Conservation (phyloP, 2,888 invertebrate species). For the Trypoxylon attenuatum region DNA sequence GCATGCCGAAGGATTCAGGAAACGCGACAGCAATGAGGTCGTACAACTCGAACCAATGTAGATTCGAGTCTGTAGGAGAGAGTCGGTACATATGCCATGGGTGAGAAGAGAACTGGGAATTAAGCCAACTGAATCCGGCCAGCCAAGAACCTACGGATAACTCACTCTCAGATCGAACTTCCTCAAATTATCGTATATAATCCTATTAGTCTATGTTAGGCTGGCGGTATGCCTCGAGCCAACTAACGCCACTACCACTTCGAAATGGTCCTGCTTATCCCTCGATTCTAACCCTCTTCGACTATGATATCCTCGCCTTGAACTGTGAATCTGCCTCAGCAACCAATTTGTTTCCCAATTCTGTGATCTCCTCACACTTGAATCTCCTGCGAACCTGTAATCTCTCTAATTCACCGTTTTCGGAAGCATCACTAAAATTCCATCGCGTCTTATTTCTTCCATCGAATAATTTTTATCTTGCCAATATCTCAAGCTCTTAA, state of each 20-base stretch:
- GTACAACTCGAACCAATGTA: constrained; percentile 2
- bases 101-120: constrained; percentile 34
- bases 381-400: too few relatives aligned
- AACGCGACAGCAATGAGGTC: constrained; percentile 14
- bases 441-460: background rate
- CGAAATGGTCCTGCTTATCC: too few relatives aligned
- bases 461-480: too few relatives aligned
- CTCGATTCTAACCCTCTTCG: background rate
- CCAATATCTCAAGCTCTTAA: too few relatives aligned
- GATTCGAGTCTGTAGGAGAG: constrained; percentile 11
- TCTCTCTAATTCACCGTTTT: too few relatives aligned
- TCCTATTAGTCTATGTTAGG: constrained; percentile 43
- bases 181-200: constrained; percentile 46
- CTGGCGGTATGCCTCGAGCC: constrained; percentile 8
- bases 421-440: too few relatives aligned
- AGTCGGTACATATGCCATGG: background rate
- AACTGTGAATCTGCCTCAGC: too few relatives aligned
- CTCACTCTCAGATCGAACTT: constrained; percentile 47
- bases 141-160: constrained; percentile 39
- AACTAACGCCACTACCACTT: too few relatives aligned
- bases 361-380: too few relatives aligned
- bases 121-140: constrained; percentile 42
- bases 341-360: too few relatives aligned
- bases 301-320: too few relatives aligned
- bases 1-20: constrained; percentile 4